Base-by-base conservation (phyloP, 2,888 invertebrate genomes). In the Nasonovia ribisnigri region DNA sequence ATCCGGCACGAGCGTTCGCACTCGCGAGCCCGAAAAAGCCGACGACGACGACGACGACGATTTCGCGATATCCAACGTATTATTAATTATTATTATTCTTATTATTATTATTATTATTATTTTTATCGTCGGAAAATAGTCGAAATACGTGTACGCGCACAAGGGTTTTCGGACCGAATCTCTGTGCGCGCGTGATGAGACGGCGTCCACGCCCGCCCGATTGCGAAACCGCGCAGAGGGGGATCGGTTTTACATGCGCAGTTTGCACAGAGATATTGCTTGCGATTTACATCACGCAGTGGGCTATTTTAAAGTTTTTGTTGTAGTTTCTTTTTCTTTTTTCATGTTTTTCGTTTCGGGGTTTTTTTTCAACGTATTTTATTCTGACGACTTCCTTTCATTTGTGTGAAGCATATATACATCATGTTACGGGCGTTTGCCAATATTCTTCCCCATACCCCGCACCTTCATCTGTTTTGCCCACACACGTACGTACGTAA, bases 291-390 rank as follows among this genome's bases (percentile, higher is more conserved):
- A 90, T 93, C 84, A 16, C 42, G 57, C 77, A 77, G 60, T 29
- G 60, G 67, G 86, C 90, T 93, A 93, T 93, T 93, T 93, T 90
- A 90, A 86, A 86, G n/a, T 93, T 93, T 84, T 93, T 36, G n/a
- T 57, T 91, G 48, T 88, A 43, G 46, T n/a, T 86, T 92, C 6
- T 92, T 43, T 42, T 48, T 29, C n/a, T n/a, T 54, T 20, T 77
- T 88, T 77, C 43, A 20, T 16, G 8, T 36, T 48, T 90, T 67
- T 90, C 46, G 24, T 90, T 51, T 90, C 77, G 77, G 77, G 77
- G 20, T 36, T 67, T 77, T 20, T 67, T 67, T 42, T 26, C 1
- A 13, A 60, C 60, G 60, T 46, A 20, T 67, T 90, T 77, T 29
- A 86, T 46, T 13, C 77, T 16, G 90, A 77, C 51, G 24, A 48